Percentiles rank a stretch among this genome's conserved stretches.
Conservation (phyloP, 2,888 invertebrate species). For the Pseudoips prasinana region DNA sequence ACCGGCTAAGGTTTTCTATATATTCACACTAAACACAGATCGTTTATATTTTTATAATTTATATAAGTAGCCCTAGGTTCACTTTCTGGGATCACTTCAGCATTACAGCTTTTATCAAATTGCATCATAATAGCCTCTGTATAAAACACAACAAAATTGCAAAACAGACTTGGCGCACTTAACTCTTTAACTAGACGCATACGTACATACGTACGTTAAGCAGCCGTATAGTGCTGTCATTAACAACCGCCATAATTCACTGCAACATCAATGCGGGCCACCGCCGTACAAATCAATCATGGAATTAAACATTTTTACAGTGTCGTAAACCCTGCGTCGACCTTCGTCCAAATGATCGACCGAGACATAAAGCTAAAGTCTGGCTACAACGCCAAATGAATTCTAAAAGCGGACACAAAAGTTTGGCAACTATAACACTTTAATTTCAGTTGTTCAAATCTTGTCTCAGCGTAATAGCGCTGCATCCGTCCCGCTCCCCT, state of each 20-base stretch:
- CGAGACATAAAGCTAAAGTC: slow-evolving; percentile 52
- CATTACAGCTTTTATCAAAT: too few species aligned
- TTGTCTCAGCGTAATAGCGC: slow-evolving; percentile 74
- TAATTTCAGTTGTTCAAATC: slow-evolving; percentile 81
- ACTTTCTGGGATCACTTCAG: too few species aligned
- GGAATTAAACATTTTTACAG: slow-evolving; percentile 34
- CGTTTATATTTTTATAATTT: too few species aligned
- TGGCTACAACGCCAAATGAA: slow-evolving; percentile 71
- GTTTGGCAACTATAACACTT: slow-evolving; percentile 78
- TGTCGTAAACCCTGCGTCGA: slow-evolving; percentile 38
- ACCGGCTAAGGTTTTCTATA: too few species aligned
- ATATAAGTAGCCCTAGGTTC: too few species aligned
- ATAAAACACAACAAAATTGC: too few species aligned
- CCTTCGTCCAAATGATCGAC: slow-evolving; percentile 51
- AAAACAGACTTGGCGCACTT: too few species aligned
- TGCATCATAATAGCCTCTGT: too few species aligned
- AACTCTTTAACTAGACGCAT: too few species aligned
- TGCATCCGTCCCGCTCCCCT: slow-evolving; percentile 61
- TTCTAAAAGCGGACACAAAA: slow-evolving; percentile 75
- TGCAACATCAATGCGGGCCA: slow-evolving; percentile 17
- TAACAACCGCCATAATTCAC: slow-evolving; percentile 21
- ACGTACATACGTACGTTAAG: too few species aligned
- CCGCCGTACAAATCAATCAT: slow-evolving; percentile 32
- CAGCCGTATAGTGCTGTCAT: too few species aligned
- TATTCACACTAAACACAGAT: too few species aligned